A percentile compares a stretch with the other conserved stretches of the same genome.
Conservation (phyloP, 1,140 invertebrate genomes). For the Pseudomyrmex gracilis region DNA sequence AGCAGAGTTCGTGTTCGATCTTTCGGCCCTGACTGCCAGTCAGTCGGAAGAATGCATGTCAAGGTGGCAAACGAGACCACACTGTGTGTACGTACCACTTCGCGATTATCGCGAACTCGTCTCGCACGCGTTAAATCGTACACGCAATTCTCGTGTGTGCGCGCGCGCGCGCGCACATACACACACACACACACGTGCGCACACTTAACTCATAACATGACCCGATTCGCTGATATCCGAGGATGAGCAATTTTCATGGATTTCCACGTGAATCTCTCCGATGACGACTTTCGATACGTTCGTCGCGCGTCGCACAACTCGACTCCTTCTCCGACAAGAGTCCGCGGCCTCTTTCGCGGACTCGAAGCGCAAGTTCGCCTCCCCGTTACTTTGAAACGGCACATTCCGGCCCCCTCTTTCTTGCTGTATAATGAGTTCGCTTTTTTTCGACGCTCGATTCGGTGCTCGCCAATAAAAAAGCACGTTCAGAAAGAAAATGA, state of each 20-base stretch:
- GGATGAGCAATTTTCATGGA: background rate
- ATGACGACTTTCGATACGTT: background rate
- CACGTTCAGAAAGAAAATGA: slow-evolving; percentile 24
- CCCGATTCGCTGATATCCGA: slow-evolving; percentile 6
- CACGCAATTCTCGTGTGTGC: background rate
- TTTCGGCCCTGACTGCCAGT: slow-evolving; percentile 74
- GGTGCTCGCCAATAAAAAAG: slow-evolving; percentile 18
- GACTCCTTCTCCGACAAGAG: slow-evolving; percentile 7
- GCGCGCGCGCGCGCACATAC: no score
- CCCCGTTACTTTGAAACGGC: slow-evolving; percentile 49
- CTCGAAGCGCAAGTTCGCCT: slow-evolving; percentile 15
- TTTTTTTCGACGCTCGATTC: slow-evolving; percentile 20
- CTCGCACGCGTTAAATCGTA: background rate
- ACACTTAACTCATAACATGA: background rate
- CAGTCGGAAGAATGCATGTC: slow-evolving; percentile 78
- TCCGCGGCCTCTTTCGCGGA: slow-evolving; percentile 8
- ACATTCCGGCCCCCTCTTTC: slow-evolving; percentile 24
- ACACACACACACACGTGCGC: no score
- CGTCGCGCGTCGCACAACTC: background rate
- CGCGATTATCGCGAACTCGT: slow-evolving; percentile 25
- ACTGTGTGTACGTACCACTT: slow-evolving; percentile 2
- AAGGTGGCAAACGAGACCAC: slow-evolving; percentile 79
- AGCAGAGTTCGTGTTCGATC: slow-evolving; percentile 54
- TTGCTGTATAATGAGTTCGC: slow-evolving; percentile 37
- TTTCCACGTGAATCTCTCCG: slow-evolving; percentile 17